Conservation (phyloP, 1,140 invertebrate genomes). For the Oryctes rhinoceros region DNA sequence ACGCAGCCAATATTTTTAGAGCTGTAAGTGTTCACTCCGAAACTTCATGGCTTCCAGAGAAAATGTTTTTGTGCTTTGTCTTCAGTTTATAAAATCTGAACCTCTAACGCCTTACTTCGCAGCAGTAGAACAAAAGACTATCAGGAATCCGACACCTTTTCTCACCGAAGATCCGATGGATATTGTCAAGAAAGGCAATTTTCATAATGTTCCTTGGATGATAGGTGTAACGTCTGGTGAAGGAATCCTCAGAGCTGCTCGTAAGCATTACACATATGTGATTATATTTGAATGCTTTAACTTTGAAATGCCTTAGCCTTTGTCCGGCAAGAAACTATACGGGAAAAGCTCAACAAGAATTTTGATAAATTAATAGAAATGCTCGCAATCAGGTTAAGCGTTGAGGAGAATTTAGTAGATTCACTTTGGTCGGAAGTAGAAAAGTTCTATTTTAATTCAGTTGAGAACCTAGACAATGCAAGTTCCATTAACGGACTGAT, state of each 20-base stretch:
- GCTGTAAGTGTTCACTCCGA: not conserved
- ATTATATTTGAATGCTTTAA: not conserved
- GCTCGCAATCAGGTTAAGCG: constrained; percentile 40
- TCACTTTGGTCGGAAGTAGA: constrained; percentile 46
- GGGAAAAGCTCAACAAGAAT: constrained; percentile 44
- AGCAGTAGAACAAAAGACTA: constrained; percentile 67
- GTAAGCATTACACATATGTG: constrained; percentile 57
- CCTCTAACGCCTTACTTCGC: constrained; percentile 75
- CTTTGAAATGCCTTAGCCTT: constrained; percentile 46
- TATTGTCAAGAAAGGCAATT: constrained; percentile 59
- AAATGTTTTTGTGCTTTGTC: constrained; percentile 15
- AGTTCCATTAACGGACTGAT: constrained; percentile 49
- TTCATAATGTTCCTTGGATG: constrained; percentile 70
- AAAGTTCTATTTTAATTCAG: constrained; percentile 47
- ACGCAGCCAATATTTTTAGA: constrained; percentile 44
- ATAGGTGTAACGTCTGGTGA: constrained; percentile 72
- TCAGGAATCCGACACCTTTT: constrained; percentile 68
- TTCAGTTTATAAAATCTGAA: constrained; percentile 58
- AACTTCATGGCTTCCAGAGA: not conserved
- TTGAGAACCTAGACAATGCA: constrained; percentile 45
- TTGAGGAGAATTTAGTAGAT: constrained; percentile 40
- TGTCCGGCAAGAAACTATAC: constrained; percentile 36
- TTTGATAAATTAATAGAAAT: constrained; percentile 42
- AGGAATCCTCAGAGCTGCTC: constrained; percentile 69
- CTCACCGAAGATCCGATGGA: constrained; percentile 66